A percentile compares a stretch with the other conserved stretches of the same genome.
Evolutionary conservation across 92 coral and sea anemone species (phyloP).

Genomic region (Paragorgia papillata): DNA sequence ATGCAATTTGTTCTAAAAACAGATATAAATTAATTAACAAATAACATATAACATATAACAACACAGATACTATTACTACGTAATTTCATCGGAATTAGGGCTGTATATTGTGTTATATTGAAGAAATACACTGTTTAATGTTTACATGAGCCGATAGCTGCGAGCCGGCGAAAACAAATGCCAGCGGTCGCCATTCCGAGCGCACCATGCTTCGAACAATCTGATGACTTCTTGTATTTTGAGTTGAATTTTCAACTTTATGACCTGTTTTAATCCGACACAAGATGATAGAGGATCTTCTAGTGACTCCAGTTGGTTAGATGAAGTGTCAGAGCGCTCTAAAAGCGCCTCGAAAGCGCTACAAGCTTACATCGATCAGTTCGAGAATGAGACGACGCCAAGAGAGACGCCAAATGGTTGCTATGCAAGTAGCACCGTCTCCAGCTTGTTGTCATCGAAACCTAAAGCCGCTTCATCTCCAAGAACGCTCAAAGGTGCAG

Average conservation of each 20-base stretch:
- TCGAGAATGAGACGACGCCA: conserved; percentile 63
- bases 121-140: neutral
- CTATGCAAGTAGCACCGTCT: conserved; percentile 65
- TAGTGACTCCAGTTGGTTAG: neutral
- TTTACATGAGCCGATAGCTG: no score
- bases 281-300: neutral
- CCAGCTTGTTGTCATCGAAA: conserved; percentile 85
- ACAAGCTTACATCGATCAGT: conserved; percentile 87
- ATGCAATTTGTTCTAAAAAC: no score
- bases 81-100: no score
- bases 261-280: neutral
- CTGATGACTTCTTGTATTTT: neutral
- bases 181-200: neutral
- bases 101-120: neutral
- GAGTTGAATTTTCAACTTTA: neutral
- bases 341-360: conserved; percentile 76
- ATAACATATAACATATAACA: no score
- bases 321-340: neutral
- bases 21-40: no score
- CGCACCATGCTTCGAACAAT: neutral
- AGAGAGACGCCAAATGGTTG: conserved; percentile 47
- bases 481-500: conserved; percentile 62
- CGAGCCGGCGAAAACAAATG: neutral
- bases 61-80: no score
- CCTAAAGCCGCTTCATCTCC: conserved; percentile 81